Conservation (phyloP, 2,113 vertebrate genomes). For the Malurus melanocephalus region DNA sequence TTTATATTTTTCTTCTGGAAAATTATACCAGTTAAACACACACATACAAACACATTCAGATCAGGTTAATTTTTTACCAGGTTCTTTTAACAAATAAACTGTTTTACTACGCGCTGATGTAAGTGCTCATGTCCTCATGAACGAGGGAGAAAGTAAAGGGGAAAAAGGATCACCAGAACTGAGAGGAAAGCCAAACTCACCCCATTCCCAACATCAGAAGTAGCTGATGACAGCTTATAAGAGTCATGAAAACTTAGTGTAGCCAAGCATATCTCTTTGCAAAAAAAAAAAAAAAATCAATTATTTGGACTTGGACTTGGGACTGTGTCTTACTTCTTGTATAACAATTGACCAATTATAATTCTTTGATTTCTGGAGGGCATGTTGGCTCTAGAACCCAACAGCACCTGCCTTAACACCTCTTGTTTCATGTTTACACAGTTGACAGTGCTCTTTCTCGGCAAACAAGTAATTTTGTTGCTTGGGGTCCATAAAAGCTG, state of each 20-base stretch:
- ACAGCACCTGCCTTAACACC: fast-evolving
- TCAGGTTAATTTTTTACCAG: neutral
- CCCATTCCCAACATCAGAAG: neutral
- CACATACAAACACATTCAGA: neutral
- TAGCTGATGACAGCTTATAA: neutral
- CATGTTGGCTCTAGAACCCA: fast-evolving
- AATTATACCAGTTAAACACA: neutral
- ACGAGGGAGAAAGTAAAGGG: neutral
- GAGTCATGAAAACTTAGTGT: neutral
- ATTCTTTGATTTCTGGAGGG: neutral
- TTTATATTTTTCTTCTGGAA: neutral
- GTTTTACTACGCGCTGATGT: neutral
- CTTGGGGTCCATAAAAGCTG: neutral
- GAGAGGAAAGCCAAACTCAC: neutral
- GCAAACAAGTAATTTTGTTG: neutral
- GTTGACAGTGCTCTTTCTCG: neutral
- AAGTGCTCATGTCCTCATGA: fast-evolving
- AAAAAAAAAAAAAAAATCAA: neutral
- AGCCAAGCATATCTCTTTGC: neutral
- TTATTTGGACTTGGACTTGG: neutral
- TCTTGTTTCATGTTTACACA: neutral
- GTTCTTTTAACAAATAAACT: neutral
- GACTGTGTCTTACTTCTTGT: neutral
- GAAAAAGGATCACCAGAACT: neutral
- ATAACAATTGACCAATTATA: neutral